These are phyloP conservation scores for Camelus dromedarius DNA, from an alignment of 2,113 vertebrate species.

Conservation along the genomic window DNA sequence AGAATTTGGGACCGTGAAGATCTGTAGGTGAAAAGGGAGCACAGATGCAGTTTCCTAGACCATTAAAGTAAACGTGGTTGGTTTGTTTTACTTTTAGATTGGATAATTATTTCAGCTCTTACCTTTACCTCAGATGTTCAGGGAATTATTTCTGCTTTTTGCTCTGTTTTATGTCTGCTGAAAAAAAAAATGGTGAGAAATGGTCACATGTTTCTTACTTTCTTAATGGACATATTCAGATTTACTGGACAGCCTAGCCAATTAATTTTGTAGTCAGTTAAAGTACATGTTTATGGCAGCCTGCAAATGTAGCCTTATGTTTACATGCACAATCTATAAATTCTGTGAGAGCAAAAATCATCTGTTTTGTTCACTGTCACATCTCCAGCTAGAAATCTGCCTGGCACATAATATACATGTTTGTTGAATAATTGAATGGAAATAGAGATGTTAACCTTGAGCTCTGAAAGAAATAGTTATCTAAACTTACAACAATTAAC, in stretches of 20 bases:
- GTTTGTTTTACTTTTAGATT: slow-evolving; percentile 49
- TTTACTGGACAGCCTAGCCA: background rate
- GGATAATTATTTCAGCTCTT: background rate
- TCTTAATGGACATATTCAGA: slow-evolving; percentile 41
- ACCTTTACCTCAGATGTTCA: background rate
- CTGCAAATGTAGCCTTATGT: background rate
- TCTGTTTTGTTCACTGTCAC: slow-evolving; percentile 25
- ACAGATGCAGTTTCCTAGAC: slow-evolving; percentile 30
- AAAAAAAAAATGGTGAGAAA: slow-evolving; percentile 28
- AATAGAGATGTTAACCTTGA: slow-evolving; percentile 39
- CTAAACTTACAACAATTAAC: slow-evolving; percentile 28
- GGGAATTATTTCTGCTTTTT: slow-evolving; percentile 36
- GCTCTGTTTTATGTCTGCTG: slow-evolving; percentile 43
- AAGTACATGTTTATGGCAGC: slow-evolving; percentile 38
- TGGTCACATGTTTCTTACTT: slow-evolving; percentile 23
- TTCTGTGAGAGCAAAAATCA: background rate
- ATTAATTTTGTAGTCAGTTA: slow-evolving; percentile 51
- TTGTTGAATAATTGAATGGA: slow-evolving; percentile 34
- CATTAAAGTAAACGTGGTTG: slow-evolving; percentile 28
- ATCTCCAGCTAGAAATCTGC: slow-evolving; percentile 2
- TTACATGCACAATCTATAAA: background rate
- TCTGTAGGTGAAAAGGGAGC: background rate
- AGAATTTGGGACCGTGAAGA: background rate
- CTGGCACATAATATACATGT: background rate
- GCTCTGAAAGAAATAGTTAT: slow-evolving; percentile 36